A percentile compares a stretch with the other conserved stretches of the same genome.
These are phyloP conservation scores for Zoanthus solanderi DNA, from an alignment of 92 coral and sea anemone species.

Conservation along the genomic window DNA sequence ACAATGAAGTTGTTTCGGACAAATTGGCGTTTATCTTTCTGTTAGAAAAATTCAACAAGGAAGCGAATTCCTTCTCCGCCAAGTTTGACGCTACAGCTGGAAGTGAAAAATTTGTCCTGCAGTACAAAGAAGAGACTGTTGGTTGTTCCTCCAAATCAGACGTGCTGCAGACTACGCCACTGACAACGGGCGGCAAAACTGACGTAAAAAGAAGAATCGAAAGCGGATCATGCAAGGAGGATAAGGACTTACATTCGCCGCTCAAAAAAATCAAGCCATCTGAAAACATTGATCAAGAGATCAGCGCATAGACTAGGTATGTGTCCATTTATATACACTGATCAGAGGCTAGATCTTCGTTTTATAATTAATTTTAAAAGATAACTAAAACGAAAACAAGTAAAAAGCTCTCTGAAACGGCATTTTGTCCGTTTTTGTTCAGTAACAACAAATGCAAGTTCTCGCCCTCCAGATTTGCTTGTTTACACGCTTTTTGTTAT, in stretches of 20 bases:
- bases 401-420: neutral
- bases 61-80: neutral
- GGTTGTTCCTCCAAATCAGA: neutral
- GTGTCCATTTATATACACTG: neutral
- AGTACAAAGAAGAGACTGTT: neutral
- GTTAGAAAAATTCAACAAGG: neutral
- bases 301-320: neutral
- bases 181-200: neutral
- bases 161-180: neutral
- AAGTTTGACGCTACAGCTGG: neutral
- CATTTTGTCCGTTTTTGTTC: neutral
- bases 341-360: neutral
- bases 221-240: neutral
- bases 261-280: neutral
- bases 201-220: neutral
- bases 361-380: too few species aligned
- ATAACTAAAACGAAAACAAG: neutral
- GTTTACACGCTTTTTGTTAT: too few species aligned
- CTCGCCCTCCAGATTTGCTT: too few species aligned
- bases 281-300: neutral
- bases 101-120: neutral
- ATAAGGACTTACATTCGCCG: neutral
- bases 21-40: neutral
- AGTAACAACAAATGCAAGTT: too few species aligned
- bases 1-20: neutral